A percentile compares a stretch with the other conserved stretches of the same genome.
These are phyloP conservation scores for Thereuonema tuberculata DNA, from an alignment of 1,140 invertebrate genomes.

Conservation along the genomic window DNA sequence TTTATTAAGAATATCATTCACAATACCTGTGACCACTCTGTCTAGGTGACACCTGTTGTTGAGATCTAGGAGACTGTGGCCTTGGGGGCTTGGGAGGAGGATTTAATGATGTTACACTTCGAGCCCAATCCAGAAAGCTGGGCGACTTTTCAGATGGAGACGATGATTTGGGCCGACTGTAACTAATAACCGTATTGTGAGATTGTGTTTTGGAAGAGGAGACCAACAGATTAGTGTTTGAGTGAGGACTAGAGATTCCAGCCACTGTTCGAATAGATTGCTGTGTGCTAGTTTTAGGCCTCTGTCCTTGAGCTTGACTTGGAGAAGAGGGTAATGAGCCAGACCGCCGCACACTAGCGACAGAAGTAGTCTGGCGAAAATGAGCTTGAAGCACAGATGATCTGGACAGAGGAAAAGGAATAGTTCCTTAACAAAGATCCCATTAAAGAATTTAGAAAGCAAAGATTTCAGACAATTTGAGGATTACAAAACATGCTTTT, in stretches of 20 bases:
- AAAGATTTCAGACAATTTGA: not conserved
- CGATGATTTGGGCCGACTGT: not conserved
- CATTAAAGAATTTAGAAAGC: not conserved
- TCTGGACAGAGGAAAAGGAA: conserved; percentile 4
- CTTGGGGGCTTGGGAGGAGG: not conserved
- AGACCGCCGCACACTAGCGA: conserved; percentile 3
- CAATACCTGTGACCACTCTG: conserved; percentile 9
- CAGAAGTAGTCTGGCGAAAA: conserved; percentile 10
- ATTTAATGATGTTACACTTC: conserved; percentile 6
- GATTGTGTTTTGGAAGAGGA: not conserved
- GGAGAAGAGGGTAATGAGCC: conserved; percentile 8
- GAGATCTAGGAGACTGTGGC: not conserved
- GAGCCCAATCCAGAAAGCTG: conserved; percentile 9
- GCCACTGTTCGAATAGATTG: not conserved
- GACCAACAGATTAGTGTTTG: not conserved
- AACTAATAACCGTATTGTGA: conserved; percentile 1
- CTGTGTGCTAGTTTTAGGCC: not conserved
- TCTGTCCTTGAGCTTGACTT: conserved; percentile 5
- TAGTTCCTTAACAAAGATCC: too few species aligned
- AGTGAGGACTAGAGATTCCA: conserved; percentile 2
- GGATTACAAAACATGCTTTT: too few species aligned
- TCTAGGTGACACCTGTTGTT: not conserved
- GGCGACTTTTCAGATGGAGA: not conserved
- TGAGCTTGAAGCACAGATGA: conserved; percentile 12
- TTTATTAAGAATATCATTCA: too few species aligned